Evolutionary conservation across 2,113 vertebrate genomes (phyloP).

Genomic region (Colius striatus): DNA sequence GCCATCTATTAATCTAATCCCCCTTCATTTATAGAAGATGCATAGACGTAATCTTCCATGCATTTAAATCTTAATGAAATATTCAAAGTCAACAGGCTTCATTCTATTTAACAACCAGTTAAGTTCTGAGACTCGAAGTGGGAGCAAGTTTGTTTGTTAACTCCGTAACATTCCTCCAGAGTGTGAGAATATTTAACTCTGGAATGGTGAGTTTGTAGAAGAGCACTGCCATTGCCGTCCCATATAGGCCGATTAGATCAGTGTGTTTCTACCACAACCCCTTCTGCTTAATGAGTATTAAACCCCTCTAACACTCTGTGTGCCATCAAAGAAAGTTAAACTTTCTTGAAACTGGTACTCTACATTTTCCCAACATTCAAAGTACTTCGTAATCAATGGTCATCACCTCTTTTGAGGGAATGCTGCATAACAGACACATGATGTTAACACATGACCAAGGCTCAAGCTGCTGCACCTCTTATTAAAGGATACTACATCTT

Average conservation of each 20-base stretch:
- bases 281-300: not conserved
- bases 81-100: not conserved
- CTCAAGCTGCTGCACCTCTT: not conserved
- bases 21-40: not conserved
- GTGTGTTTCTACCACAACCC: not conserved
- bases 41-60: not conserved
- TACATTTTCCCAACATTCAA: not conserved
- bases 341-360: not conserved
- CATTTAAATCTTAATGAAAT: not conserved
- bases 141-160: not conserved
- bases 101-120: not conserved
- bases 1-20: not conserved
- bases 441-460: not conserved
- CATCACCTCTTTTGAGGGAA: not conserved
- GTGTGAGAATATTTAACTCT: not conserved
- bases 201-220: not conserved
- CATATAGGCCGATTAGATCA: accelerated
- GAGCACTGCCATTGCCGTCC: not conserved
- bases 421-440: not conserved
- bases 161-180: not conserved
- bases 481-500: not conserved
- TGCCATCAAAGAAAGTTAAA: not conserved
- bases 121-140: not conserved
- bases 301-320: not conserved
- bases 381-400: not conserved